A percentile compares a stretch with the other conserved stretches of the same genome.
phyloP scores from a whole-genome alignment of 2,113 vertebrate genomes.

The Falcunculus frontatus region DNA sequence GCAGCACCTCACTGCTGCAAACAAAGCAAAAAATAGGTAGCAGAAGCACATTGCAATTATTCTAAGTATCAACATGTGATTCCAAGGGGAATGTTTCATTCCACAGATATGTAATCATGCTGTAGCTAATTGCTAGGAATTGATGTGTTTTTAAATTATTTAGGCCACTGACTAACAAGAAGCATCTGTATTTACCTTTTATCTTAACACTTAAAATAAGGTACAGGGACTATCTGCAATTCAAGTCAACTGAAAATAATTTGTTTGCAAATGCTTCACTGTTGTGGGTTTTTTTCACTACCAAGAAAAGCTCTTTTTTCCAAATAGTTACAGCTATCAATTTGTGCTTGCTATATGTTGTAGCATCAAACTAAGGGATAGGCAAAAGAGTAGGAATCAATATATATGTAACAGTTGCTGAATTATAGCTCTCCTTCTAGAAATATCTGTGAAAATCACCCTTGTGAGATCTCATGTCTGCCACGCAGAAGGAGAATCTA shows the following conservation, averaged over 20 bases:
- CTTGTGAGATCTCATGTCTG: background rate
- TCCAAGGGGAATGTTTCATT: slow-evolving; percentile 6
- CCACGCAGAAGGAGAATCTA: background rate
- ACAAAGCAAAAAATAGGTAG: background rate
- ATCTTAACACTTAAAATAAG: background rate
- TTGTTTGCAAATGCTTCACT: background rate
- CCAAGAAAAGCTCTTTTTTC: background rate
- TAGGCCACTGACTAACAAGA: slow-evolving; percentile 23
- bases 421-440: background rate
- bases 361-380: background rate
- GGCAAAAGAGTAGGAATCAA: background rate
- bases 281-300: background rate
- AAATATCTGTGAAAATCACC: background rate
- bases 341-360: background rate
- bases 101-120: slow-evolving; percentile 2
- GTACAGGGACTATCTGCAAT: background rate
- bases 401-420: background rate
- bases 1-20: background rate
- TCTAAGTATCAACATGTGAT: background rate
- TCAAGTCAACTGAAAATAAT: slow-evolving; percentile 24
- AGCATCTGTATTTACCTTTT: slow-evolving; percentile 46
- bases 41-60: background rate
- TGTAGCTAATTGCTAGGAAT: slow-evolving; percentile 48
- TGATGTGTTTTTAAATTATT: slow-evolving; percentile 51
- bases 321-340: background rate